phyloP scores from a whole-genome alignment of 2,113 vertebrate genomes.

The Halichoeres trimaculatus region DNA sequence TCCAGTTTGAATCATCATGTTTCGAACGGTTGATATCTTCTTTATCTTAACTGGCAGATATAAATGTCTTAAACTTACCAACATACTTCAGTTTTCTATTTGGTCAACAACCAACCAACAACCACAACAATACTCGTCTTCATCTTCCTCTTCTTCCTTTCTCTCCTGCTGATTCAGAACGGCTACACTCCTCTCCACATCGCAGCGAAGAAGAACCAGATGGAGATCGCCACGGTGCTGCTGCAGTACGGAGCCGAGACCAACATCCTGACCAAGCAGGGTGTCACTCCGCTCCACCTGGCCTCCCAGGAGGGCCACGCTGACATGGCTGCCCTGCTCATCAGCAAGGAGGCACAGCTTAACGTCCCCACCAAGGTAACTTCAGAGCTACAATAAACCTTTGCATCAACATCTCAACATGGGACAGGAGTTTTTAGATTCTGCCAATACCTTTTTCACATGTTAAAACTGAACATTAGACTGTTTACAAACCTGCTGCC shows the following conservation, averaged over 20 bases:
- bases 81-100: too few relatives aligned
- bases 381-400: not conserved
- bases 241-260: conserved; percentile 92
- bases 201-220: conserved; percentile 98
- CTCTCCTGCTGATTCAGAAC: conserved; percentile 81
- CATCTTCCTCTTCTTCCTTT: not conserved
- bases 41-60: too few relatives aligned
- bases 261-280: conserved; percentile 94
- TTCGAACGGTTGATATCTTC: too few relatives aligned
- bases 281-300: conserved; percentile 93
- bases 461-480: too few relatives aligned
- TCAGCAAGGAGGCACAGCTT: conserved; percentile 89
- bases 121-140: too few relatives aligned
- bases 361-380: conserved; percentile 92
- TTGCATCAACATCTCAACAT: too few relatives aligned
- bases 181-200: conserved; percentile 98
- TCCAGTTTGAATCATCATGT: too few relatives aligned
- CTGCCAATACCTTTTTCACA: too few relatives aligned
- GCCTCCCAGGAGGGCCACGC: conserved; percentile 95
- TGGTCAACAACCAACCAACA: too few relatives aligned
- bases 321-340: conserved; percentile 90
- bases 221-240: conserved; percentile 93
- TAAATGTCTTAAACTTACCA: too few relatives aligned
- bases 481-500: too few relatives aligned
- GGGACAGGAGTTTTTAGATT: too few relatives aligned